Percentiles rank a stretch among this genome's conserved stretches.
These are phyloP conservation scores for Rhynchophorus ferrugineus DNA, from an alignment of 1,140 invertebrate species.

Conservation along the genomic window DNA sequence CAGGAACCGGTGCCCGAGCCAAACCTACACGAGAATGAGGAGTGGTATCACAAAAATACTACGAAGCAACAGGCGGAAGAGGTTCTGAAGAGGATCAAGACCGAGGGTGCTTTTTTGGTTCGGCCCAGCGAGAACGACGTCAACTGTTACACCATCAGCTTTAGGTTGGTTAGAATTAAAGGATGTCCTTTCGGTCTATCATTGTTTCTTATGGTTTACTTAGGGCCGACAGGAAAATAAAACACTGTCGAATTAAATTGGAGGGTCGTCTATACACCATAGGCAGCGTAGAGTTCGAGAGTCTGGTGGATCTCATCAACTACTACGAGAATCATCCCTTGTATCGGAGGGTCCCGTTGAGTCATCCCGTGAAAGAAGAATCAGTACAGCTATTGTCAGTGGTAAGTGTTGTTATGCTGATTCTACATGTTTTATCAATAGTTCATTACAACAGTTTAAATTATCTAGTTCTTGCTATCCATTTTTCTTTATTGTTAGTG, in stretches of 20 bases:
- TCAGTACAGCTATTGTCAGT: conserved; percentile 55
- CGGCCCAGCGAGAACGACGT: conserved; percentile 78
- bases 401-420: conserved; percentile 51
- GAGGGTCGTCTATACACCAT: conserved; percentile 87
- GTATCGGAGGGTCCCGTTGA: conserved; percentile 82
- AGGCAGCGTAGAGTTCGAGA: conserved; percentile 87
- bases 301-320: conserved; percentile 81
- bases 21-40: conserved; percentile 86
- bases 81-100: conserved; percentile 69
- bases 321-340: conserved; percentile 88
- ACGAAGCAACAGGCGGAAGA: conserved; percentile 78
- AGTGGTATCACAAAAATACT: conserved; percentile 85
- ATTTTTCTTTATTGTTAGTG: no score
- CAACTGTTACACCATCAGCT: conserved; percentile 88
- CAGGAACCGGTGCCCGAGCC: conserved; percentile 91
- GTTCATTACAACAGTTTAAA: conserved; percentile 7
- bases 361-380: conserved; percentile 79
- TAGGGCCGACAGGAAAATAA: conserved; percentile 87
- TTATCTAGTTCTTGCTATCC: conserved; percentile 4
- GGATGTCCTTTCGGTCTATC: neutral
- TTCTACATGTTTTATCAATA: no score
- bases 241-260: conserved; percentile 88
- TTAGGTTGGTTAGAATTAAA: conserved; percentile 55
- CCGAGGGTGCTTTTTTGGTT: conserved; percentile 89
- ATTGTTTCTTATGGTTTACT: conserved; percentile 7